These are phyloP conservation scores for Phengaris alcon DNA, from an alignment of 2,888 invertebrate genomes.

Conservation along the genomic window DNA sequence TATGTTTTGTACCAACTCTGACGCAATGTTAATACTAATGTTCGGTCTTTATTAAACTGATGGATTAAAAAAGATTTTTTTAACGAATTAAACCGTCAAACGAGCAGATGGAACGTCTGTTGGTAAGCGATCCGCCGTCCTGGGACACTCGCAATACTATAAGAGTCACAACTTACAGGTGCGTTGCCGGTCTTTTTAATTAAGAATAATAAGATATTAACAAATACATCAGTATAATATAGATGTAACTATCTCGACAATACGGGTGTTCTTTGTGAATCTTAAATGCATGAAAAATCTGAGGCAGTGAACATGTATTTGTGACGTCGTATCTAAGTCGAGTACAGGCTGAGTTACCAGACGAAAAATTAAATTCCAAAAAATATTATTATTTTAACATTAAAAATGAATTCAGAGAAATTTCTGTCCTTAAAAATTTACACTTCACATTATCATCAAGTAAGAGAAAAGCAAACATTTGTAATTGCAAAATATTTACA, in stretches of 20 bases:
- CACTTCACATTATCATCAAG: background rate
- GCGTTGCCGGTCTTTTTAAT: background rate
- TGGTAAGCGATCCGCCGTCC: background rate
- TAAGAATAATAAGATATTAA: background rate
- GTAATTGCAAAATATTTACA: constrained; percentile 11
- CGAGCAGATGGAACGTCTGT: background rate
- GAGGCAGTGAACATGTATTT: constrained; percentile 51
- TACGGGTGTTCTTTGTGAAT: constrained; percentile 33
- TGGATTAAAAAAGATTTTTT: background rate
- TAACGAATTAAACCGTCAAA: background rate
- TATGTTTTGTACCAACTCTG: constrained; percentile 55
- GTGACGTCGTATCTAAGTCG: constrained; percentile 41
- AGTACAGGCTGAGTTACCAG: constrained; percentile 1
- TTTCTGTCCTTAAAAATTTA: background rate
- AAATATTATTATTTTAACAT: background rate
- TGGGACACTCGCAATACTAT: too few species aligned
- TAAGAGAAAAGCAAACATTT: background rate
- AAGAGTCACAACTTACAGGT: too few species aligned
- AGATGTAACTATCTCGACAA: constrained; percentile 33
- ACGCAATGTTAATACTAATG: constrained; percentile 37
- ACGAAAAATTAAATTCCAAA: background rate
- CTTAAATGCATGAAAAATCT: constrained; percentile 46
- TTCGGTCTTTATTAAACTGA: background rate
- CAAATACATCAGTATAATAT: background rate
- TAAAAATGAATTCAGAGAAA: background rate